These are phyloP conservation scores for Lathamus discolor DNA, from an alignment of 2,113 vertebrate genomes.

Conservation along the genomic window DNA sequence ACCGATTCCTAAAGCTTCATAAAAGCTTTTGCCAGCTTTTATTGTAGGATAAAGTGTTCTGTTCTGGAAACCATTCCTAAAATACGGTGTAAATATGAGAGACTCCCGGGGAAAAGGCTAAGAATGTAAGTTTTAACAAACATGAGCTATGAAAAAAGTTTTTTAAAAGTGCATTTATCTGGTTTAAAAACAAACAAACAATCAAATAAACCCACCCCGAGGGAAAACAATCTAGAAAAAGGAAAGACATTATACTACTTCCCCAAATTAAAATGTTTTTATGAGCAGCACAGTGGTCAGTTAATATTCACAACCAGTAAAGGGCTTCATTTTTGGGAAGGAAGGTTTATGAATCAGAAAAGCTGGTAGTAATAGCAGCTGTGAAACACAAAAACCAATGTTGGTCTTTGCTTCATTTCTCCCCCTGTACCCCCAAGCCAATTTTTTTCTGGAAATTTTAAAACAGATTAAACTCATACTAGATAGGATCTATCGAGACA, in stretches of 20 bases:
- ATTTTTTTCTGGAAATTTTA: background rate
- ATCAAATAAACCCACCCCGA: accelerated
- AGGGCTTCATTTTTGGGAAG: background rate
- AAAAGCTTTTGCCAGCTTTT: background rate
- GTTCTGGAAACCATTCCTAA: background rate
- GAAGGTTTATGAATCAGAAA: background rate
- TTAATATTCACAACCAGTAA: background rate
- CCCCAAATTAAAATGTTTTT: accelerated
- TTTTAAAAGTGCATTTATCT: background rate
- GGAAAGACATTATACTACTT: background rate
- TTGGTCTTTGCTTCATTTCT: background rate
- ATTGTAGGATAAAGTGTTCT: background rate
- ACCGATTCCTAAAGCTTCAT: background rate
- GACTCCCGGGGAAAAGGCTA: background rate
- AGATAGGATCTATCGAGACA: background rate
- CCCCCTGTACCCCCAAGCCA: background rate
- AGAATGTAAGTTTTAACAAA: background rate
- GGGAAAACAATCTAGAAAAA: background rate
- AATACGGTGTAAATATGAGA: background rate
- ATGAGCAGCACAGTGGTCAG: background rate
- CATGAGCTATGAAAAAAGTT: background rate
- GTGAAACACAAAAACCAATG: background rate
- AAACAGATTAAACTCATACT: background rate
- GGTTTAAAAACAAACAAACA: background rate
- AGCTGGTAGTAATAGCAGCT: background rate